Conservation (phyloP, 2,797 vertebrate species). For the Podarcis siculus region DNA sequence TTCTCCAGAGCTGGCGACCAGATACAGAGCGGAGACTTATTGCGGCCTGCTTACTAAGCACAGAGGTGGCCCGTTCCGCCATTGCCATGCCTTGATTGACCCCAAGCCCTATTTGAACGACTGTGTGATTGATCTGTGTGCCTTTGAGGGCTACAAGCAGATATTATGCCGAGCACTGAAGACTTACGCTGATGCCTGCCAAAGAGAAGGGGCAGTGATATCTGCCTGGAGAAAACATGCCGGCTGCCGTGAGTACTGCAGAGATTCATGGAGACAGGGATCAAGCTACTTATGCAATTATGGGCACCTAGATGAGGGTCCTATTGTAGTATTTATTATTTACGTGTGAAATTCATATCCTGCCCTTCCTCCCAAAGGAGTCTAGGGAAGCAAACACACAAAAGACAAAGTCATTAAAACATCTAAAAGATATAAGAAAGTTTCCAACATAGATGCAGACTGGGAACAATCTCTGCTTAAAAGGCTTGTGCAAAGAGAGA, state of each 20-base stretch:
- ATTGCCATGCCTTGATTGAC: constrained; percentile 75
- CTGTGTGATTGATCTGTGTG: constrained; percentile 84
- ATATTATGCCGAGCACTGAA: constrained; percentile 81
- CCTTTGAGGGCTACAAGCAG: constrained; percentile 78
- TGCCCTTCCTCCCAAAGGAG: no score
- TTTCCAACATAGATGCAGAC: no score
- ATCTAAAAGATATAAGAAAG: no score
- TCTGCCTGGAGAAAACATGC: constrained; percentile 79
- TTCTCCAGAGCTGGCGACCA: constrained; percentile 45
- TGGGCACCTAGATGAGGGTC: not conserved
- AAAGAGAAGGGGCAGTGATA: constrained; percentile 75
- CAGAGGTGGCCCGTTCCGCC: constrained; percentile 70
- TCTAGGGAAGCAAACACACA: no score
- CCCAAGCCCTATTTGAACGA: constrained; percentile 78
- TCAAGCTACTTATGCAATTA: not conserved
- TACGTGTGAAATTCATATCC: no score
- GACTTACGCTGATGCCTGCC: constrained; percentile 80
- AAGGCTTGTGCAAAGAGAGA: no score
- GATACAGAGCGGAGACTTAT: constrained; percentile 68
- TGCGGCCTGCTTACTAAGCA: constrained; percentile 78
- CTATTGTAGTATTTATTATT: not conserved
- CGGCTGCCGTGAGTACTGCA: constrained; percentile 82
- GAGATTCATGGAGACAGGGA: not conserved
- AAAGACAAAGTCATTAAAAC: no score
- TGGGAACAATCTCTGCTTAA: no score